Evolutionary conservation across 2,888 invertebrate genomes (phyloP), one percentile per base, ranked within the genome.

Genomic region (Ernsta delagoae): DNA sequence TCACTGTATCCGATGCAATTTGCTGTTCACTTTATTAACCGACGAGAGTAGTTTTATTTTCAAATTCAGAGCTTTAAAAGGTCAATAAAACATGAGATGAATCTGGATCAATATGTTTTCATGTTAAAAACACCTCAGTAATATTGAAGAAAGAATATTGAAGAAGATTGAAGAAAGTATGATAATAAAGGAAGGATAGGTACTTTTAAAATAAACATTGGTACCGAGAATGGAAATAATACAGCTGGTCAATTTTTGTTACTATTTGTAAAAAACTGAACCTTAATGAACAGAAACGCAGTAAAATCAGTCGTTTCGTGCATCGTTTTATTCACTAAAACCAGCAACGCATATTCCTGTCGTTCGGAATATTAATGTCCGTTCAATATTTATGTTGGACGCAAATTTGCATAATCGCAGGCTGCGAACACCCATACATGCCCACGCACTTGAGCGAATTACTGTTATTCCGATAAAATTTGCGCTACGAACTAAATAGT

Each of bases 391-490:
- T 93, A 93, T 92, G 92, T 86, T 86, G 89, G 83, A 83, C 83
- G 83, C 87, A 89, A 88, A 92, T 93, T 92, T 93, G 89, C 92
- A 93, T 92, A 92, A 93, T 93, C 92, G 92, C 89, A 79, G 86
- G 80, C 88, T 82, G 63, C 81, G 87, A 84, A 85, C 86, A 84
- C 85, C 82, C 87, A 84, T 62, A 70, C 70, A 64, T 59, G 53
- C 84, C 83, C 80, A 83, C 81, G 80, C 79, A 78, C 82, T 81
- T 84, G 79, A 75, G 74, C 78, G 82, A 85, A 86, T 85, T 82
- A 88, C 89, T 89, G 90, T 91, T 86, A 89, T 89, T 88, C 80
- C 84, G 86, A 86, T 87, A 83, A 88, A 89, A 89, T 89, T 85
- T 75, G 83, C 90, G 24, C 59, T 48, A 24, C 50, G 24, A 24